A percentile compares a stretch with the other conserved stretches of the same genome.
Conservation (phyloP, 2,888 invertebrate genomes). For the Ectemnius continuus region DNA sequence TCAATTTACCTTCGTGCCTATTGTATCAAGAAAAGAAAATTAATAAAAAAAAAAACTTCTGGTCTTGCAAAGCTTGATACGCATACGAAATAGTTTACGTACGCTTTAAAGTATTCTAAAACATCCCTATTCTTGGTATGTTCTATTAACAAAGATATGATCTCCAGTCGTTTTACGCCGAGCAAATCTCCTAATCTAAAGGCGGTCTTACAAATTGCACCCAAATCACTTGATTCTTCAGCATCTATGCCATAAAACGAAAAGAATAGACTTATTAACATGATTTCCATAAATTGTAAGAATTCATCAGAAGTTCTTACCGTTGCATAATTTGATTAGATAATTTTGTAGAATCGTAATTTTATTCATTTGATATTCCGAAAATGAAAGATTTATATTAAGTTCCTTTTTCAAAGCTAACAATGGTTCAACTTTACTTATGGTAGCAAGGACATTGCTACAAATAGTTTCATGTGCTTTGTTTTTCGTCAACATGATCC, state of each 20-base stretch:
- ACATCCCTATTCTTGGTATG: conserved; percentile 40
- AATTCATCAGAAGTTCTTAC: conserved; percentile 40
- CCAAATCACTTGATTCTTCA: conserved; percentile 27
- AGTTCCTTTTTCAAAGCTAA: conserved; percentile 63
- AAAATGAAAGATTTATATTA: conserved; percentile 50
- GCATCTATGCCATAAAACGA: conserved; percentile 23
- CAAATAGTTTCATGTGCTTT: conserved; percentile 27
- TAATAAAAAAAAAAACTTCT: neutral
- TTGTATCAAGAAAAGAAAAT: neutral
- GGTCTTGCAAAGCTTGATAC: neutral
- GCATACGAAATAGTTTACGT: conserved; percentile 23
- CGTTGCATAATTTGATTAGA: conserved; percentile 43
- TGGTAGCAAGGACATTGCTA: conserved; percentile 24
- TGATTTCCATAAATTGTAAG: conserved; percentile 23
- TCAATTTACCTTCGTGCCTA: conserved; percentile 28
- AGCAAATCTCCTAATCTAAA: conserved; percentile 60
- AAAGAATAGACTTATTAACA: conserved; percentile 12
- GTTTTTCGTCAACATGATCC: conserved; percentile 43
- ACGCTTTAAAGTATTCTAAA: conserved; percentile 60
- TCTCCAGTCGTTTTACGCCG: conserved; percentile 52
- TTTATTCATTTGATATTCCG: conserved; percentile 57
- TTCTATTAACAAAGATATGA: conserved; percentile 55
- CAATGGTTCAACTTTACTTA: conserved; percentile 57
- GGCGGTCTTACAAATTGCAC: conserved; percentile 45
- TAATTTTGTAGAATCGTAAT: conserved; percentile 54